Conservation (phyloP, 2,113 vertebrate genomes). For the Syngnathus scovelli region DNA sequence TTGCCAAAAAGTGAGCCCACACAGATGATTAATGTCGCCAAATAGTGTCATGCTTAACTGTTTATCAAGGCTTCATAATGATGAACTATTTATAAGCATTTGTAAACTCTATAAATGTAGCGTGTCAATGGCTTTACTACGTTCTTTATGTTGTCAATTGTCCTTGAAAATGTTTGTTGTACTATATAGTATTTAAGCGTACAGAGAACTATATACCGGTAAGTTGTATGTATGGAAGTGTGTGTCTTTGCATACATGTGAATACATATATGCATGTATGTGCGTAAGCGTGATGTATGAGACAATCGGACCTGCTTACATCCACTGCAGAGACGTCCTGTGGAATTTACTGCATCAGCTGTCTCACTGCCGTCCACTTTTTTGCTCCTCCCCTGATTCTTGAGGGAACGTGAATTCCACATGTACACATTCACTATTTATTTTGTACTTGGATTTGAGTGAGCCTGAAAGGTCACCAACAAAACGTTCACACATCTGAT, state of each 20-base stretch:
- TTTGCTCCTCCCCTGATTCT: constrained; percentile 24
- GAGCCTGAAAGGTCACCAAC: background rate
- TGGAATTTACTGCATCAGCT: constrained; percentile 55
- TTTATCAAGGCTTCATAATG: constrained; percentile 1
- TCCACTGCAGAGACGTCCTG: constrained; percentile 13
- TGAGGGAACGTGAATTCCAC: constrained; percentile 25
- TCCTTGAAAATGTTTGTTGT: constrained; percentile 34
- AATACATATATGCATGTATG: constrained; percentile 13
- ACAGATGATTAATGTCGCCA: background rate
- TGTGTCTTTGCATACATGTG: constrained; percentile 1
- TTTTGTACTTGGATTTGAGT: background rate
- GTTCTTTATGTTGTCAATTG: constrained; percentile 17
- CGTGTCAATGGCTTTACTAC: background rate
- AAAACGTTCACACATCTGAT: constrained; percentile 7
- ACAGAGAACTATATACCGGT: constrained; percentile 25
- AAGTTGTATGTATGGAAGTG: constrained; percentile 23
- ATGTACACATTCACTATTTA: constrained; percentile 14
- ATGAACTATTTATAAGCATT: background rate
- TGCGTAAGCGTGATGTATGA: constrained; percentile 19
- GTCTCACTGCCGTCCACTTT: constrained; percentile 63
- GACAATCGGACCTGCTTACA: constrained; percentile 59
- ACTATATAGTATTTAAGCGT: constrained; percentile 5
- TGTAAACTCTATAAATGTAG: background rate
- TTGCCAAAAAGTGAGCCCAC: background rate
- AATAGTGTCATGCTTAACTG: background rate